phyloP scores from a whole-genome alignment of 2,113 vertebrate genomes.

The Scartelaos histophorus region DNA sequence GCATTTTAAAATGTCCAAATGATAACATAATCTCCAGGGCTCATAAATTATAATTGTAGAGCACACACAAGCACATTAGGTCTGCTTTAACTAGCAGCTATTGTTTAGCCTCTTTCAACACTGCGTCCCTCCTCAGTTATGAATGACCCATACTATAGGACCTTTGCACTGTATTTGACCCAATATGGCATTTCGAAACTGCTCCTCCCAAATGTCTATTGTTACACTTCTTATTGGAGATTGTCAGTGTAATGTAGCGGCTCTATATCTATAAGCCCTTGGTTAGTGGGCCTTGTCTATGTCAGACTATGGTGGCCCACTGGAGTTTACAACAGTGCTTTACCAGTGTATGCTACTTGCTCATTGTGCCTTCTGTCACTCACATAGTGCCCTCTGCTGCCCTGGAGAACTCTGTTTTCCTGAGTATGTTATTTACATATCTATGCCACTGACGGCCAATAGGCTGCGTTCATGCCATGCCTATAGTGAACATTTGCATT shows the following conservation, averaged over 20 bases:
- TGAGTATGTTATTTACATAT: neutral
- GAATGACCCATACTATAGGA: neutral
- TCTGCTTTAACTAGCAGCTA: too few relatives aligned
- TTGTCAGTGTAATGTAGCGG: neutral
- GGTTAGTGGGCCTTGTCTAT: neutral
- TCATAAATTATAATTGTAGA: too few relatives aligned
- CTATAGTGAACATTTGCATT: neutral
- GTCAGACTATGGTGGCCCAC: neutral
- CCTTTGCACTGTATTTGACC: neutral
- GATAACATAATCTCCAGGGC: too few relatives aligned
- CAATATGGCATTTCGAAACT: neutral
- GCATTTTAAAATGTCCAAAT: too few relatives aligned
- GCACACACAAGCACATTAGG: too few relatives aligned
- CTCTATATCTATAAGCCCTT: neutral
- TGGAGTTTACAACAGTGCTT: constrained; percentile 2
- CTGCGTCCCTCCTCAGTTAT: neutral
- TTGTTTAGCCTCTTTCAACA: too few relatives aligned
- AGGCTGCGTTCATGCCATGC: neutral
- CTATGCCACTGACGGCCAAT: neutral
- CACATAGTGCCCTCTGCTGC: neutral
- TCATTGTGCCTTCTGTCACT: constrained; percentile 5
- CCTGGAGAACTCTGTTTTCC: neutral
- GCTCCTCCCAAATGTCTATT: neutral
- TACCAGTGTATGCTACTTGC: constrained; percentile 1
- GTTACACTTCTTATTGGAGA: neutral